A percentile compares a stretch with the other conserved stretches of the same genome.
Evolutionary conservation across 2,888 invertebrate genomes (phyloP).

Genomic region (Oscheius sp.): DNA sequence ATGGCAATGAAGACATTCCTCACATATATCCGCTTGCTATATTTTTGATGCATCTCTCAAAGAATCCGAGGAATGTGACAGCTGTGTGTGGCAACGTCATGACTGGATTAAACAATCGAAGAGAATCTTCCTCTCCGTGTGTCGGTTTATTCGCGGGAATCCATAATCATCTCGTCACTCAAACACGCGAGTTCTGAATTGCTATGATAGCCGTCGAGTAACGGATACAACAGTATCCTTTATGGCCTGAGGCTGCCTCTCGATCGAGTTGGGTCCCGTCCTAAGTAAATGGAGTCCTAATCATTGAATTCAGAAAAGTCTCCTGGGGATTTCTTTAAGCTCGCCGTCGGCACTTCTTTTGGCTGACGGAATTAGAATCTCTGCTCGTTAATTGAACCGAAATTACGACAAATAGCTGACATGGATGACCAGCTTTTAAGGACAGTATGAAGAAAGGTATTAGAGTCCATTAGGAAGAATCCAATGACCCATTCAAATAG

Average conservation of each 20-base stretch:
- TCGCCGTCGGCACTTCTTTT: neutral
- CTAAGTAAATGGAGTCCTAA: slow-evolving; percentile 30
- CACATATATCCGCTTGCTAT: neutral
- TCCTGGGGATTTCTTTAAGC: slow-evolving; percentile 8
- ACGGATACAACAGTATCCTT: neutral
- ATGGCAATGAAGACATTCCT: neutral
- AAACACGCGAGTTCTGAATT: neutral
- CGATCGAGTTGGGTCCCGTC: slow-evolving; percentile 7
- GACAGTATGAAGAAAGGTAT: no score
- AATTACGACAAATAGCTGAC: neutral
- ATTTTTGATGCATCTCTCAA: neutral
- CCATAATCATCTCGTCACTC: slow-evolving; percentile 21
- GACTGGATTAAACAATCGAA: neutral
- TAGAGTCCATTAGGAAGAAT: no score
- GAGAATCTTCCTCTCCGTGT: neutral
- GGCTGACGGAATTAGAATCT: neutral
- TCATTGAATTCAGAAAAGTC: slow-evolving; percentile 25
- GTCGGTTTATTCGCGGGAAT: slow-evolving; percentile 18
- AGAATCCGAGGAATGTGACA: neutral
- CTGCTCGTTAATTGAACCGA: neutral
- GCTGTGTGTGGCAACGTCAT: neutral
- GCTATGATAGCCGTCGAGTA: neutral
- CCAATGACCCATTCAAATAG: neutral
- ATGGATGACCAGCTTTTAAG: no score
- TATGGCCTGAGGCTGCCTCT: no score